A percentile compares a stretch with the other conserved stretches of the same genome.
Evolutionary conservation across 2,797 vertebrate species (phyloP).

Genomic region (Oreortyx pictus): DNA sequence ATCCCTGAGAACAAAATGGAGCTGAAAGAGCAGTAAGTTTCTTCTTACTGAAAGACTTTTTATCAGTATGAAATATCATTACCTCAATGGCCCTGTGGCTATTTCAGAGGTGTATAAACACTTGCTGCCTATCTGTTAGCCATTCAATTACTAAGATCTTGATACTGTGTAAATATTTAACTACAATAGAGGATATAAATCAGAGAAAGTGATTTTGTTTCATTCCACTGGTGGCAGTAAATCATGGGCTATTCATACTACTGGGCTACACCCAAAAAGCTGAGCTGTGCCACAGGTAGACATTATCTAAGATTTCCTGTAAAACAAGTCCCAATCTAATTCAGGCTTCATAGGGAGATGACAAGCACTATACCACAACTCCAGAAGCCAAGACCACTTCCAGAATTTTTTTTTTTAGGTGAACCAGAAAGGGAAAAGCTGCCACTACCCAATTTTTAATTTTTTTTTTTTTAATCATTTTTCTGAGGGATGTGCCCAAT

Average conservation of each 20-base stretch:
- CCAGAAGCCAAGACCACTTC: background rate
- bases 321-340: background rate
- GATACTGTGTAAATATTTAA: slow-evolving; percentile 68
- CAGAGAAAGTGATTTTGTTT: slow-evolving; percentile 51
- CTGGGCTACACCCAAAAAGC: slow-evolving; percentile 41
- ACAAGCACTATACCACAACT: background rate
- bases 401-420: background rate
- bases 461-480: background rate
- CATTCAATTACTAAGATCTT: slow-evolving; percentile 58
- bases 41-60: background rate
- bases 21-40: background rate
- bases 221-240: slow-evolving; percentile 43
- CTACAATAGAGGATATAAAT: slow-evolving; percentile 61
- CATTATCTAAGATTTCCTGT: slow-evolving; percentile 19
- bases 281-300: slow-evolving; percentile 2
- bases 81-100: slow-evolving; percentile 25
- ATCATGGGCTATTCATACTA: slow-evolving; percentile 51
- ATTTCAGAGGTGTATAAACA: slow-evolving; percentile 67
- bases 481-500: background rate
- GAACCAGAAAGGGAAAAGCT: background rate
- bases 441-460: background rate
- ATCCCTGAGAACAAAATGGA: background rate
- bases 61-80: slow-evolving; percentile 49
- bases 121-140: slow-evolving; percentile 66
- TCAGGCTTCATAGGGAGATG: background rate